A percentile compares a stretch with the other conserved stretches of the same genome.
Evolutionary conservation across 1,140 invertebrate species (phyloP).

Genomic region (Habropoda laboriosa): DNA sequence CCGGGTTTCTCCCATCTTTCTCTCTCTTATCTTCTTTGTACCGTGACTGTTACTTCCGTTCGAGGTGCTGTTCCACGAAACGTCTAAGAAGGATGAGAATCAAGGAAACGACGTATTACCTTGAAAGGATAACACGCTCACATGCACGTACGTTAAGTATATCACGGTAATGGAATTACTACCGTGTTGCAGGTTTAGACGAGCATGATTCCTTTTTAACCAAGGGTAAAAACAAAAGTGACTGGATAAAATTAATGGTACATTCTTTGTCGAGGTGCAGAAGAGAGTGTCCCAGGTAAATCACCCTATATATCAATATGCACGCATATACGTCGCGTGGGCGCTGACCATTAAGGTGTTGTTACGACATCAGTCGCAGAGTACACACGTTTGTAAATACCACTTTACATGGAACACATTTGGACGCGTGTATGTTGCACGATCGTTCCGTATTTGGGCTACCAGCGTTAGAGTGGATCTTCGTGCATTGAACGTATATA

Average conservation of each 20-base stretch:
- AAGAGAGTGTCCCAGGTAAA: conserved; percentile 15
- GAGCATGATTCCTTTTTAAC: not conserved
- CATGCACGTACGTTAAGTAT: not conserved
- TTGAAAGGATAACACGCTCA: conserved; percentile 24
- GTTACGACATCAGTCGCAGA: conserved; percentile 59
- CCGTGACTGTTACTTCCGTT: conserved; percentile 19
- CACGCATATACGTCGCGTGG: conserved; percentile 51
- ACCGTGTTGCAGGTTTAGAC: not conserved
- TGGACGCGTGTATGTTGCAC: conserved; percentile 16
- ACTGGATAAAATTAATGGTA: not conserved
- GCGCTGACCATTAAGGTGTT: conserved; percentile 60
- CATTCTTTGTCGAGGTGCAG: not conserved
- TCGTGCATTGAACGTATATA: not conserved
- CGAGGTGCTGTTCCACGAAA: conserved; percentile 34
- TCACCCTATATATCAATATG: conserved; percentile 45
- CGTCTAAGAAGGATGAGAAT: conserved; percentile 24
- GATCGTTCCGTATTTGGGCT: conserved; percentile 45
- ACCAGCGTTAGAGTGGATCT: conserved; percentile 24
- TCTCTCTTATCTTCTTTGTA: not conserved
- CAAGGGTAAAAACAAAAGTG: too few relatives aligned
- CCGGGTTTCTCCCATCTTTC: conserved; percentile 4
- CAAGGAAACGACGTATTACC: not conserved
- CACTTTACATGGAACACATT: conserved; percentile 46
- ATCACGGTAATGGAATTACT: not conserved
- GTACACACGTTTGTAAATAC: conserved; percentile 46